Percentiles rank a stretch among this genome's conserved stretches.
These are phyloP conservation scores for Rachycentron canadum DNA, from an alignment of 2,797 vertebrate species.

Conservation along the genomic window DNA sequence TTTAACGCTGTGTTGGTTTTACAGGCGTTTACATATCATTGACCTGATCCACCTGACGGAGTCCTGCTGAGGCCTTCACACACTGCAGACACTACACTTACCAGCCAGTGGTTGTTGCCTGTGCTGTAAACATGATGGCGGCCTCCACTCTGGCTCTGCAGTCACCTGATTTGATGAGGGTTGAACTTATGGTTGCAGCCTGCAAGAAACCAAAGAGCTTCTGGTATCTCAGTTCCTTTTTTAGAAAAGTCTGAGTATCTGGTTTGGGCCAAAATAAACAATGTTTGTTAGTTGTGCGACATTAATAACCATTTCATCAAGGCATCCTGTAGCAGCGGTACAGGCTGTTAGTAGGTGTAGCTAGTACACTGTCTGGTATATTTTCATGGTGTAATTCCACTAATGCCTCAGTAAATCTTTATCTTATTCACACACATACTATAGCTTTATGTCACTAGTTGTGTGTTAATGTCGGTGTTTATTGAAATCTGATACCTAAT, in stretches of 20 bases:
- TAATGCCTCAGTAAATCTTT: not conserved
- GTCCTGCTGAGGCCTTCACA: not conserved
- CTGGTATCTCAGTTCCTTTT: not conserved
- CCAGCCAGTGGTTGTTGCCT: not conserved
- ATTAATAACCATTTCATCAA: no score
- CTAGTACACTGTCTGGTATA: not conserved
- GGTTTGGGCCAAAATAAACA: not conserved
- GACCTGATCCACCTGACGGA: no score
- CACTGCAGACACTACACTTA: no score
- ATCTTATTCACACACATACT: not conserved
- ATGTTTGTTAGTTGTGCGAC: no score
- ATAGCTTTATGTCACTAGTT: not conserved
- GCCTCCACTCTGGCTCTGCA: not conserved
- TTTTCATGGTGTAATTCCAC: not conserved
- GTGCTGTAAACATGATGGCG: not conserved
- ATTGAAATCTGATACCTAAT: not conserved
- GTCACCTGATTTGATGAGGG: not conserved
- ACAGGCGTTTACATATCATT: conserved; percentile 14
- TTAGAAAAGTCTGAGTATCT: not conserved
- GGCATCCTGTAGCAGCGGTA: no score
- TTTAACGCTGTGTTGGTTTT: conserved; percentile 25
- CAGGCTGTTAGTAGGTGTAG: no score
- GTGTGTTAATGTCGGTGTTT: not conserved
- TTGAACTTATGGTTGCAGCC: not conserved
- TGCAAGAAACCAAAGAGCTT: not conserved